phyloP scores from a whole-genome alignment of 2,888 invertebrate genomes.

The Thymelicus lineola region DNA sequence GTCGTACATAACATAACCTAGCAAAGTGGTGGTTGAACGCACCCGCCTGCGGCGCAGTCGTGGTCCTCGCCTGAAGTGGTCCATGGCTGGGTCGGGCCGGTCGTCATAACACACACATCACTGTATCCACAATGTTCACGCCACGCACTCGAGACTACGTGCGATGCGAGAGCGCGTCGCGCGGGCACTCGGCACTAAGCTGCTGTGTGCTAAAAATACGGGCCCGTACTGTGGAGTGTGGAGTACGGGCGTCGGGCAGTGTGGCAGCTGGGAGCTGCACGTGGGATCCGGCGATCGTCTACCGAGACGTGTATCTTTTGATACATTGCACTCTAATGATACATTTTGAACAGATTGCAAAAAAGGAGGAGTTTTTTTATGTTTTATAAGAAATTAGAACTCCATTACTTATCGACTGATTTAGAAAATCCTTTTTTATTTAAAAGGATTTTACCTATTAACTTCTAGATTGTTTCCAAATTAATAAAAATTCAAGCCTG shows the following conservation, averaged over 20 bases:
- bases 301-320: constrained; percentile 34
- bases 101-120: constrained; percentile 78
- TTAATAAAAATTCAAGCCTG: too few species aligned
- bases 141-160: constrained; percentile 45
- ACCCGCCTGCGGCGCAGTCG: constrained; percentile 66
- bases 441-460: too few species aligned
- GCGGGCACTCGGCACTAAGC: constrained; percentile 54
- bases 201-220: constrained; percentile 72
- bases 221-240: constrained; percentile 34
- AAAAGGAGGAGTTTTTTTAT: too few species aligned
- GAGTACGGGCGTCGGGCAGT: too few species aligned
- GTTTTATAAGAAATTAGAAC: too few species aligned
- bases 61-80: constrained; percentile 71
- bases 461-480: too few species aligned
- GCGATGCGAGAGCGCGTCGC: constrained; percentile 51
- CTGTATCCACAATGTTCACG: constrained; percentile 50
- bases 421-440: too few species aligned
- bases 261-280: constrained; percentile 46
- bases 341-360: too few species aligned
- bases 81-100: constrained; percentile 57
- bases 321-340: not conserved
- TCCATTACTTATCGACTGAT: too few species aligned
- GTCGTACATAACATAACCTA: constrained; percentile 25
- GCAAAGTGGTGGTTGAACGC: constrained; percentile 43
- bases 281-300: constrained; percentile 42